phyloP scores from a whole-genome alignment of 2,113 vertebrate species.

The Pomatorhinus ruficollis region DNA sequence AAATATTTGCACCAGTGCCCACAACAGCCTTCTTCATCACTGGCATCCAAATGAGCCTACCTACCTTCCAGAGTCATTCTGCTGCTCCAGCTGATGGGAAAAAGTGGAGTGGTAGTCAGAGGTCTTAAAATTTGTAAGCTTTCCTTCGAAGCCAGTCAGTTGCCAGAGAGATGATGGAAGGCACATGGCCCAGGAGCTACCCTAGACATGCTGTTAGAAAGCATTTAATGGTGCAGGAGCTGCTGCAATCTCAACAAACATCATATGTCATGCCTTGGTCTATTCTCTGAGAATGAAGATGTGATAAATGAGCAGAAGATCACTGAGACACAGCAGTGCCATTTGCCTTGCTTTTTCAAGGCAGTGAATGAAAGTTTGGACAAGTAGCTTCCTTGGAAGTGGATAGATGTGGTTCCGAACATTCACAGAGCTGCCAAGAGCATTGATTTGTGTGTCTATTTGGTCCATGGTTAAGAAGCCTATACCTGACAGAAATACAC shows the following conservation, averaged over 20 bases:
- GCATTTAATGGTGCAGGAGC: background rate
- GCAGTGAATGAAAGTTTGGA: background rate
- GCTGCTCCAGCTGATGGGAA: background rate
- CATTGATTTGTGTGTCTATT: background rate
- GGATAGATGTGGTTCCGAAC: background rate
- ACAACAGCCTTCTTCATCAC: background rate
- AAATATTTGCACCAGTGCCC: background rate
- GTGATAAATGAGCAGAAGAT: background rate
- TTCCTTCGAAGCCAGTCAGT: background rate
- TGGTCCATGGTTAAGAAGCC: background rate
- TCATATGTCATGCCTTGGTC: background rate
- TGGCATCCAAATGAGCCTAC: background rate
- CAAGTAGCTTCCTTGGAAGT: background rate
- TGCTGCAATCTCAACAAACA: background rate
- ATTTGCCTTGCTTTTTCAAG: background rate
- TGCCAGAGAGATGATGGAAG: background rate
- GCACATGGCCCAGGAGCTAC: background rate
- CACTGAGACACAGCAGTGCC: background rate
- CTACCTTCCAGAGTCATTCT: background rate
- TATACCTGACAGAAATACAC: background rate
- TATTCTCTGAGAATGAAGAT: background rate
- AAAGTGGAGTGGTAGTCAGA: background rate
- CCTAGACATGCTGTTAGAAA: background rate
- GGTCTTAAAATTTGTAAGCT: background rate
- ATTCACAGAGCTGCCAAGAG: background rate